Percentiles rank a stretch among this genome's conserved stretches.
Conservation (phyloP, 2,888 invertebrate species). For the Glaucopsyche alexis region DNA sequence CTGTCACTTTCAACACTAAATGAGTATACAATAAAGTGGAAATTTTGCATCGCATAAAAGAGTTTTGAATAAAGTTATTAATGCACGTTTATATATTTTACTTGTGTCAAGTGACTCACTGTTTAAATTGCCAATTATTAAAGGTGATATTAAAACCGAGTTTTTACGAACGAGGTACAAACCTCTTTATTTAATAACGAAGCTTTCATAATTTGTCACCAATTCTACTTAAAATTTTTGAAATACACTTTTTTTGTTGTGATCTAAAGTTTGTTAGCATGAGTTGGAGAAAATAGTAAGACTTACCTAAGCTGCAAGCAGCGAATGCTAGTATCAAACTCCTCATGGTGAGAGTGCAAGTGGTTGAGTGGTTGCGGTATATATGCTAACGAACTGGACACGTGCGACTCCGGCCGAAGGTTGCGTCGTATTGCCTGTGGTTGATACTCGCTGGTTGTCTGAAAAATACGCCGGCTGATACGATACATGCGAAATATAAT, state of each 20-base stretch:
- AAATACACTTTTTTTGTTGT: background rate
- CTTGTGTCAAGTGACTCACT: background rate
- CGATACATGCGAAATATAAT: slow-evolving; percentile 9
- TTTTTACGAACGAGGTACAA: background rate
- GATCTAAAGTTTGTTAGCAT: background rate
- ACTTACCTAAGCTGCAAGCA: slow-evolving; percentile 64
- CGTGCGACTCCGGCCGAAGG: slow-evolving; percentile 69
- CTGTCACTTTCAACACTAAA: slow-evolving; percentile 44
- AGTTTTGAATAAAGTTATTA: background rate
- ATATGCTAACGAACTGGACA: slow-evolving; percentile 48
- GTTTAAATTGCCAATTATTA: background rate
- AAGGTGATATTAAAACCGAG: background rate
- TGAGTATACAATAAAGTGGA: background rate
- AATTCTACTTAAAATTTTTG: background rate
- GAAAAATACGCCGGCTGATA: slow-evolving; percentile 47
- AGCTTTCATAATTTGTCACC: no score
- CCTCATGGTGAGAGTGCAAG: slow-evolving; percentile 56
- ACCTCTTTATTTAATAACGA: background rate
- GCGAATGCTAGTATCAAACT: slow-evolving; percentile 58
- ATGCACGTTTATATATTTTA: background rate
- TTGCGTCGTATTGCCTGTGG: slow-evolving; percentile 64
- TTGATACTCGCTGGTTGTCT: slow-evolving; percentile 32
- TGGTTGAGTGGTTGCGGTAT: slow-evolving; percentile 44
- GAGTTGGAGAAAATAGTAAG: background rate
- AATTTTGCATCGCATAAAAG: background rate